Percentiles rank a stretch among this genome's conserved stretches.
phyloP scores from a whole-genome alignment of 2,797 vertebrate genomes.

The Ceryle rudis region DNA sequence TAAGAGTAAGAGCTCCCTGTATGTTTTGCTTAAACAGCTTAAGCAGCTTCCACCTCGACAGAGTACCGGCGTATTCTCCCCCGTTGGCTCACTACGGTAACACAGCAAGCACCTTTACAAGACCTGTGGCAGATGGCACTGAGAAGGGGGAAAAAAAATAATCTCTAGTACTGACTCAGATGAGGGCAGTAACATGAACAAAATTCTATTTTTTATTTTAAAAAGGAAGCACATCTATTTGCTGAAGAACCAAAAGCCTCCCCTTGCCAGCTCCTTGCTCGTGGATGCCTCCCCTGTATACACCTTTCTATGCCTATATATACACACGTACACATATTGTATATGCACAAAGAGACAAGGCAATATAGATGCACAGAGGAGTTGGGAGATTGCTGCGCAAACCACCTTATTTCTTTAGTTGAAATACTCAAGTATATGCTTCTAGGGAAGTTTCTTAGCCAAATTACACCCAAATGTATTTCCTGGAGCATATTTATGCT shows the following conservation, averaged over 20 bases:
- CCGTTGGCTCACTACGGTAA: accelerated
- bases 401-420: not conserved
- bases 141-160: not conserved
- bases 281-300: not conserved
- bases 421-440: not conserved
- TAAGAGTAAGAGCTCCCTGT: not conserved
- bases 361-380: not conserved
- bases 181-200: not conserved
- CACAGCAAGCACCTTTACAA: not conserved
- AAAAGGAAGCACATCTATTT: accelerated
- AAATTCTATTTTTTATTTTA: too few relatives aligned
- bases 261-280: not conserved
- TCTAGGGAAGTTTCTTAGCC: not conserved
- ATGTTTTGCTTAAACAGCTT: not conserved
- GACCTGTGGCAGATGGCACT: not conserved
- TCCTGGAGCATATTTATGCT: not conserved
- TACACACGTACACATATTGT: accelerated
- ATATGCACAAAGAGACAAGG: accelerated
- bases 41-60: not conserved
- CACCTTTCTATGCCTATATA: not conserved
- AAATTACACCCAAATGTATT: not conserved
- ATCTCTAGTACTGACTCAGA: not conserved
- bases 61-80: accelerated
- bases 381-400: not conserved
- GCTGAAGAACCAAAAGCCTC: not conserved